These are phyloP conservation scores for Brachypalpus laphriformis DNA, from an alignment of 2,888 invertebrate genomes.

Conservation along the genomic window DNA sequence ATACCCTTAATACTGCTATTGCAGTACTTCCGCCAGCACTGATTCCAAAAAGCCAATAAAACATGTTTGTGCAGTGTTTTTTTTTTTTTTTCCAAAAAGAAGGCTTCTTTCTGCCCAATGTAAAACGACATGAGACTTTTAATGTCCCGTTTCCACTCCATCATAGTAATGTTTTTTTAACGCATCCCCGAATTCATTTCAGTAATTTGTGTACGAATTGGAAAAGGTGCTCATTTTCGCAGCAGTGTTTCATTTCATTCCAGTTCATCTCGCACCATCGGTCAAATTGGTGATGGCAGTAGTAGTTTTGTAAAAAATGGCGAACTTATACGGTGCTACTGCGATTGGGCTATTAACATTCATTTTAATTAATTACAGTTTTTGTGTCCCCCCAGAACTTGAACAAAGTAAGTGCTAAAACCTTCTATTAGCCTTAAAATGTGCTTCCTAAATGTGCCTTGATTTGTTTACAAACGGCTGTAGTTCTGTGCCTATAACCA, in stretches of 20 bases:
- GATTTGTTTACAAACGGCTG: conserved; percentile 24
- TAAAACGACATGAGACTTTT: too few relatives aligned
- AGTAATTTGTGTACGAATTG: background rate
- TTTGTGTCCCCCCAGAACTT: conserved; percentile 75
- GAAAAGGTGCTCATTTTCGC: background rate
- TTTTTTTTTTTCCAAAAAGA: too few relatives aligned
- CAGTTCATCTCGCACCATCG: conserved; percentile 36
- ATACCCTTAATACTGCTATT: too few relatives aligned
- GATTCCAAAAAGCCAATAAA: too few relatives aligned
- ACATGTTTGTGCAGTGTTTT: too few relatives aligned
- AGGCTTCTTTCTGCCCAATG: too few relatives aligned
- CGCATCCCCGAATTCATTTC: background rate
- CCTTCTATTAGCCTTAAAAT: background rate
- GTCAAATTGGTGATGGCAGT: conserved; percentile 45
- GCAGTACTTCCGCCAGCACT: too few relatives aligned
- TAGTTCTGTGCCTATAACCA: background rate
- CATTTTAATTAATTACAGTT: conserved; percentile 75
- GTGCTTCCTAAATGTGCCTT: conserved; percentile 20
- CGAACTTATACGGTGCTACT: conserved; percentile 76
- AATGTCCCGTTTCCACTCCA: too few relatives aligned
- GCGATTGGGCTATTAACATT: conserved; percentile 75
- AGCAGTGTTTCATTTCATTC: background rate
- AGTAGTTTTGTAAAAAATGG: conserved; percentile 77
- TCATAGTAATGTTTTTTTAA: background rate
- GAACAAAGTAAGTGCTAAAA: conserved; percentile 76